A percentile compares a stretch with the other conserved stretches of the same genome.
Conservation (phyloP, 2,113 vertebrate genomes). For the Sphyrna mokarran region DNA sequence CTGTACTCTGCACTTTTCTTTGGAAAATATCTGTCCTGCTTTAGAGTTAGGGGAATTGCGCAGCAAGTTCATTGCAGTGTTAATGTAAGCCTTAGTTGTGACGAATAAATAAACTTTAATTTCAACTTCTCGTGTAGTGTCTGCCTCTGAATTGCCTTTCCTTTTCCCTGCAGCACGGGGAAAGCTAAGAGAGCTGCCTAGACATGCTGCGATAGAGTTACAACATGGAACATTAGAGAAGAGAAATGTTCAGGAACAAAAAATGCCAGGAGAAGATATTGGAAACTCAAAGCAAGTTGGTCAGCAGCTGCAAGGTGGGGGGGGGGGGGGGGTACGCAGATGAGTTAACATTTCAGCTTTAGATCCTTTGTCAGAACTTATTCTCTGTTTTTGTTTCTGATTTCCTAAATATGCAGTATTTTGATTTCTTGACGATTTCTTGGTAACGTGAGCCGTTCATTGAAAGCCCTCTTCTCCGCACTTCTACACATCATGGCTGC, state of each 20-base stretch:
- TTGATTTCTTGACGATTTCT: neutral
- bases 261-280: neutral
- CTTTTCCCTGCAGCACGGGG: neutral
- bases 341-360: neutral
- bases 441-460: neutral
- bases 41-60: too few species aligned
- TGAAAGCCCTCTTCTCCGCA: neutral
- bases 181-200: neutral
- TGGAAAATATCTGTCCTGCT: neutral
- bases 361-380: neutral
- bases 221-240: neutral
- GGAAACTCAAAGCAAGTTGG: neutral
- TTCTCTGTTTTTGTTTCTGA: neutral
- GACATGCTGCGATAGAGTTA: neutral
- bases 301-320: neutral
- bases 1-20: neutral
- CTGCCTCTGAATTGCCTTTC: neutral
- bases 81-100: too few species aligned
- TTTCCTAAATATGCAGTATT: neutral
- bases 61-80: too few species aligned
- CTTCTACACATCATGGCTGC: neutral
- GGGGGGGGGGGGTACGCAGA: neutral
- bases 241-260: neutral
- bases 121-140: too few species aligned
- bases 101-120: too few species aligned